Conservation (phyloP, 2,797 vertebrate genomes). For the Anguilla anguilla region DNA sequence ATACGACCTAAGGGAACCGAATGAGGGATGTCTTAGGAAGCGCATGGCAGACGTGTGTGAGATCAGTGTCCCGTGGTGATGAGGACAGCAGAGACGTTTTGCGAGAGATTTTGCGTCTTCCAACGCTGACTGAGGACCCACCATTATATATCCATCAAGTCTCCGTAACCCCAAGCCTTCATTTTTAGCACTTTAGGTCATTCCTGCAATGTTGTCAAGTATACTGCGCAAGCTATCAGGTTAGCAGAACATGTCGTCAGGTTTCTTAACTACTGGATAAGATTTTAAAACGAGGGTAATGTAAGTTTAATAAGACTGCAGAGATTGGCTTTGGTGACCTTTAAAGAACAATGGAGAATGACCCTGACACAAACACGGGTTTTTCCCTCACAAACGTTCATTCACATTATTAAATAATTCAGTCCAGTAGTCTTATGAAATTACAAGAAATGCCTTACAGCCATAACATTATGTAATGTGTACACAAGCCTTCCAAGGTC, state of each 20-base stretch:
- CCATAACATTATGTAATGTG: background rate
- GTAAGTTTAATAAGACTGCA: background rate
- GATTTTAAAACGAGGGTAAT: background rate
- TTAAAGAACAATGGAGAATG: background rate
- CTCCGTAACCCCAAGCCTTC: too few species aligned
- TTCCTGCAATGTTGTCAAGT: background rate
- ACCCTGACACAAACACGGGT: background rate
- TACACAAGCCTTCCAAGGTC: background rate
- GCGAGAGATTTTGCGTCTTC: too few species aligned
- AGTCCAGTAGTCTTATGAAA: background rate
- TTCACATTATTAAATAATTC: background rate
- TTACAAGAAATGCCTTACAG: background rate
- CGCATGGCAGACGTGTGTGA: too few species aligned
- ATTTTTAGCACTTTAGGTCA: too few species aligned
- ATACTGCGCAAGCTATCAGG: background rate
- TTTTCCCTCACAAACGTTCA: background rate
- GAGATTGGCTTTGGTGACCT: background rate
- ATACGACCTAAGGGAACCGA: background rate
- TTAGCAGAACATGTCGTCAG: background rate
- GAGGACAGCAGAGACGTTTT: too few species aligned
- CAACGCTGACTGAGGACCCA: too few species aligned
- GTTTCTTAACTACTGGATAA: background rate
- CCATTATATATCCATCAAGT: too few species aligned
- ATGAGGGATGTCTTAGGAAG: background rate
- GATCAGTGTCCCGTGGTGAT: too few species aligned